Evolutionary conservation across 2,797 vertebrate genomes (phyloP).

Genomic region (Heliangelus exortis): DNA sequence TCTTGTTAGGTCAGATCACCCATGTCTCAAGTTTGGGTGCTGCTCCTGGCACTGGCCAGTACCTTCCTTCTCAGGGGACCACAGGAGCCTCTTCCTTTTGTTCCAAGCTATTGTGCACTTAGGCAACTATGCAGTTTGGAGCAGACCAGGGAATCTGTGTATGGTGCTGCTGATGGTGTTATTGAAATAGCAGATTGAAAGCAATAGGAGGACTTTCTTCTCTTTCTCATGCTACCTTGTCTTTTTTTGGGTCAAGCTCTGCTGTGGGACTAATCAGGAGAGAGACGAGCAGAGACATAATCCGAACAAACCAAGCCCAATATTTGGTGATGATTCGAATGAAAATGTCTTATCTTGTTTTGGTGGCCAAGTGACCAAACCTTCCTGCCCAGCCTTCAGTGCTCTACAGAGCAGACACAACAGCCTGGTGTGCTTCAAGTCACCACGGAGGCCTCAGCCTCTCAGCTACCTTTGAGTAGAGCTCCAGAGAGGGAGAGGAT

Average conservation of each 20-base stretch:
- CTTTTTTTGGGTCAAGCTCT: background rate
- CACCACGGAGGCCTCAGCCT: background rate
- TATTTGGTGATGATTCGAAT: background rate
- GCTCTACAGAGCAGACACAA: background rate
- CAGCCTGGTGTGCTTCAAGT: background rate
- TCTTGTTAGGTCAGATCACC: background rate
- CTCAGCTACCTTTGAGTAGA: background rate
- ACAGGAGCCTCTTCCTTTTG: background rate
- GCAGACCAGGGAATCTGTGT: background rate
- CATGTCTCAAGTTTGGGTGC: accelerated
- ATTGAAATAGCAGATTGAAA: background rate
- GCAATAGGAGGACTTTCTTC: background rate
- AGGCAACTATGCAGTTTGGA: background rate
- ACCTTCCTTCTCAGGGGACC: background rate
- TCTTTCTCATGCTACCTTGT: background rate
- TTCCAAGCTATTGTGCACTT: background rate
- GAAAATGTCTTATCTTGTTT: background rate
- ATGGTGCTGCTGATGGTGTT: background rate
- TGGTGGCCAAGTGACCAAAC: background rate
- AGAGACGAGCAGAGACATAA: background rate
- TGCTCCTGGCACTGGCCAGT: background rate
- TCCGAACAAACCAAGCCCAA: background rate
- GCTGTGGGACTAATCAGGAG: background rate
- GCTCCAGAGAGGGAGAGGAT: background rate
- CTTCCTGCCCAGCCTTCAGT: conserved; percentile 43